Evolutionary conservation across 2,888 invertebrate genomes (phyloP), one percentile per base, ranked within the genome.

Genomic region (Acleris cristana): DNA sequence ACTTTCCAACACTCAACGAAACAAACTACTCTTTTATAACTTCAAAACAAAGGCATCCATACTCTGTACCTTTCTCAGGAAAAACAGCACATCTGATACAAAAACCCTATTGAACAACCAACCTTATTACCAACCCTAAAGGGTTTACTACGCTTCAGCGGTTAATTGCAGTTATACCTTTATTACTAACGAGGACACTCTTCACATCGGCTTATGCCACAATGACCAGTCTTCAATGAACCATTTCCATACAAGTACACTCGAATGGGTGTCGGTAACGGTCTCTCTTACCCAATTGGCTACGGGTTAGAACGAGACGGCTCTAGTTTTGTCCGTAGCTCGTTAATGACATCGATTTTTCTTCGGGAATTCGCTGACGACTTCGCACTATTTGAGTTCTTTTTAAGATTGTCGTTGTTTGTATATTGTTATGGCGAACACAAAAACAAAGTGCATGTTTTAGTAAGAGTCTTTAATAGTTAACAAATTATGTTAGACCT

Each of bases 311-410:
- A 66, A 14, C 12, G 66, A 34, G 66, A 61, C 34, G 12, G 12
- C 56, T 3, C 6, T 44, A 66, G 14, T 44, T 66, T 61, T 52
- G 34, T 34, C 30, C 7, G 34, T 16, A 40, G 21, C 45, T 14
- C 55, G 65, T 48, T 62, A 62, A 66, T 61, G 56, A 57, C 66
- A 66, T 66, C 66, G 66, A 66, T 66, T 66, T 66, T 66, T 66
- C 61, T 62, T 52, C 12, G 61, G 44, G 48, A 55, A 65, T 61
- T 61, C 51, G 61, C 66, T 66, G 66, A 65, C 65, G 60, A 52
- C 4, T 54, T 18, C 51, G n/a, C 55, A 61, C 65, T 61, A 61
- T 65, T 55, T 61, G 65, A 65, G 61, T 60, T 65, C 55, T 54
- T 63, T 52, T 40, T 55, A 51, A 60, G 49, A 54, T 56, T 40